Evolutionary conservation across 2,113 vertebrate genomes (phyloP).

Genomic region (Galeopterus variegatus): DNA sequence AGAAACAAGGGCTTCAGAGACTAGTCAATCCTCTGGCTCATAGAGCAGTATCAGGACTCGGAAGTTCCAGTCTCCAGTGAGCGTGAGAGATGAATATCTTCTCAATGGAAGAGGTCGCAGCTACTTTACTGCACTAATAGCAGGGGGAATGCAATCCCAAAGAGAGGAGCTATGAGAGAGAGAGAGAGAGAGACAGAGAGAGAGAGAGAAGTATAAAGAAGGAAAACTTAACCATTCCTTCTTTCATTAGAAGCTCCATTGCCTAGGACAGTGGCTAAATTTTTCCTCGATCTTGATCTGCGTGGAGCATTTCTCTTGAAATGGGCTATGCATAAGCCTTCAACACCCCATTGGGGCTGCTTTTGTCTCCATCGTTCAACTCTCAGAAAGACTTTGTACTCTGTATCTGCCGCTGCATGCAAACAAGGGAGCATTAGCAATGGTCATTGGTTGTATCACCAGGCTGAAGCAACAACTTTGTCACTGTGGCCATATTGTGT

Average conservation of each 20-base stretch:
- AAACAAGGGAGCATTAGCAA: background rate
- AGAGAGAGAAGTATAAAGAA: background rate
- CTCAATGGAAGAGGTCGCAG: background rate
- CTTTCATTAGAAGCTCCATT: background rate
- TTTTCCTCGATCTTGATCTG: background rate
- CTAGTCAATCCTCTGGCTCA: background rate
- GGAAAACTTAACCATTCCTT: background rate
- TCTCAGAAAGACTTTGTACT: background rate
- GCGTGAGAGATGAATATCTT: background rate
- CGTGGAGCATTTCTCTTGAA: background rate
- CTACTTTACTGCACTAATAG: background rate
- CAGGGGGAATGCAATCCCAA: background rate
- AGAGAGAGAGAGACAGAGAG: background rate
- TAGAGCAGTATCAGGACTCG: background rate
- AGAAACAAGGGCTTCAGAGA: background rate
- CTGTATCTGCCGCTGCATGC: background rate
- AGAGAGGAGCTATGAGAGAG: background rate
- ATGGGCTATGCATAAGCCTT: background rate
- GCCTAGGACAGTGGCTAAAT: background rate
- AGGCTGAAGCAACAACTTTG: background rate
- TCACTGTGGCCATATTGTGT: background rate
- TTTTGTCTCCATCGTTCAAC: background rate
- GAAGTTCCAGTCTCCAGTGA: background rate
- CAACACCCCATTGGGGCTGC: background rate
- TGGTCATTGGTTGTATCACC: background rate